Conservation (phyloP, 2,797 vertebrate genomes). For the Perodicticus potto region DNA sequence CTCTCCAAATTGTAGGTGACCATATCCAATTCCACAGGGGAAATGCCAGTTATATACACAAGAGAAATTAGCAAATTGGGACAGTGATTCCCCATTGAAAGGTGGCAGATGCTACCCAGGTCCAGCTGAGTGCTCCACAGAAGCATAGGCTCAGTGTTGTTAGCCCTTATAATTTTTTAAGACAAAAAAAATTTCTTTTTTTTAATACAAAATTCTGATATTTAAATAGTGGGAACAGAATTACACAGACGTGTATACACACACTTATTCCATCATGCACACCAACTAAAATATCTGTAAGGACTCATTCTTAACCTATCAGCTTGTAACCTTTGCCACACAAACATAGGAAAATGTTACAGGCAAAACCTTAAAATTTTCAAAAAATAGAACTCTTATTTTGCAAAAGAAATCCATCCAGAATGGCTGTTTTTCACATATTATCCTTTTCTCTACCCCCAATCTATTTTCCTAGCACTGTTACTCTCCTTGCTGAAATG, state of each 20-base stretch:
- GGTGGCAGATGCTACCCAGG: neutral
- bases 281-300: neutral
- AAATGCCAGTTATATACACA: neutral
- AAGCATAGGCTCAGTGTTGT: neutral
- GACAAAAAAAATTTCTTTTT: neutral
- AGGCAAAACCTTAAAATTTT: neutral
- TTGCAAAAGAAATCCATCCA: conserved; percentile 49
- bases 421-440: neutral
- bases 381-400: conserved; percentile 52
- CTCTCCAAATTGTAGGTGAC: neutral
- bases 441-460: neutral
- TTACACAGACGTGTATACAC: too few species aligned
- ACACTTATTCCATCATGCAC: neutral
- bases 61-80: neutral
- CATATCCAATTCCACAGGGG: neutral
- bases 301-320: neutral
- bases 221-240: conserved; percentile 25
- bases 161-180: conserved; percentile 28
- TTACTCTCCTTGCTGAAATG: neutral
- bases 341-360: neutral
- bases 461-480: neutral
- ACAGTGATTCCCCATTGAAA: neutral
- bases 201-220: conserved; percentile 16
- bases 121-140: neutral
- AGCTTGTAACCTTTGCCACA: neutral